These are phyloP conservation scores for Varanus komodoensis DNA, from an alignment of 2,113 vertebrate species.

Conservation along the genomic window DNA sequence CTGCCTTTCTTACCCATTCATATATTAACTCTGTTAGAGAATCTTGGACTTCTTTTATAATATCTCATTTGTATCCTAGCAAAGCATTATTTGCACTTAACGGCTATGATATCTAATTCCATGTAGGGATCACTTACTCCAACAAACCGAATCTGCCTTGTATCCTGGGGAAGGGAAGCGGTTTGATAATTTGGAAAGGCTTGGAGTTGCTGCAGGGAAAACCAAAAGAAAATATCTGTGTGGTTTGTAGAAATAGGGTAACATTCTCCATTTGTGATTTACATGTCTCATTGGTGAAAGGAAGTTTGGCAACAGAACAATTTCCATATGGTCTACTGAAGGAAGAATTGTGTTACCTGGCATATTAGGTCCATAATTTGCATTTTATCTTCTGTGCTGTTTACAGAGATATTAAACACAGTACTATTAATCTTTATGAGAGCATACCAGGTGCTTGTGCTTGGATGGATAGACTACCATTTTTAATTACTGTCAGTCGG, in stretches of 20 bases:
- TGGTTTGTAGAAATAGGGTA: not conserved
- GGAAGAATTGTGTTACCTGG: not conserved
- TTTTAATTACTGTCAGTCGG: conserved; percentile 45
- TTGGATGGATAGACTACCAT: conserved; percentile 28
- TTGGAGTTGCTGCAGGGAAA: not conserved
- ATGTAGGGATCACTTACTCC: not conserved
- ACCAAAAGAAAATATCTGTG: not conserved
- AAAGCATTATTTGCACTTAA: conserved; percentile 28
- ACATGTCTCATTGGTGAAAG: not conserved
- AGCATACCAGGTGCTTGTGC: not conserved
- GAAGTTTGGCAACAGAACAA: not conserved
- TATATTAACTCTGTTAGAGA: conserved; percentile 37
- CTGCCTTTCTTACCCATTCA: not conserved
- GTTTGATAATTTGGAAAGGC: not conserved
- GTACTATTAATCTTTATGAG: conserved; percentile 35
- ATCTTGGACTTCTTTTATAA: conserved; percentile 35
- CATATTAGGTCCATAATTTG: conserved; percentile 32
- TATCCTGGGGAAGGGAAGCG: not conserved
- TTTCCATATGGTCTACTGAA: not conserved
- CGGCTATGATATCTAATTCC: not conserved
- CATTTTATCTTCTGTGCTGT: conserved; percentile 26
- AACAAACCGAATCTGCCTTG: not conserved
- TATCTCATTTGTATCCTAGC: conserved; percentile 27
- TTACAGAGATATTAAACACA: conserved; percentile 11
- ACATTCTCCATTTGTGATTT: not conserved